Base-by-base conservation (phyloP, 2,797 vertebrate species). In the Morelia viridis region DNA sequence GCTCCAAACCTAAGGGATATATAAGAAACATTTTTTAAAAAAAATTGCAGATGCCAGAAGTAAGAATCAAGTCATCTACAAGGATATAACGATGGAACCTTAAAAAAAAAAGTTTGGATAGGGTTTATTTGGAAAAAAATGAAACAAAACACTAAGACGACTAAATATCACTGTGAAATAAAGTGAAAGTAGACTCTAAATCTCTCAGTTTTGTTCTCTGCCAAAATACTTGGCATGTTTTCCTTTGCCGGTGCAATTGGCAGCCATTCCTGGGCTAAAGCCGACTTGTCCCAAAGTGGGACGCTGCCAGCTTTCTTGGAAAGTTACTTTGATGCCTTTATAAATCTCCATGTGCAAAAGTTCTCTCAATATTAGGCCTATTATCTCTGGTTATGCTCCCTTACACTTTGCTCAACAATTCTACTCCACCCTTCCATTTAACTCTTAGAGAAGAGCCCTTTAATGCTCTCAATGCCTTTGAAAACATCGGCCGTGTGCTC, bases 241-340 rank as follows among this genome's bases (percentile, higher is more conserved):
- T 62, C 68, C 68, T 64, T 41, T 83, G 58, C 31, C 50, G 41
- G 62, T 87, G 58, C 46, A 28, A 10, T 76, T 90, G 89, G 92
- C 89, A 90, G 89, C 60, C 11, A 4, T 58, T 90, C 85, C 85
- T 84, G 31, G 46, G 31, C 92, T 57, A 68, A 46, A 65, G 68
- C 60, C 89, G 68, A 83, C 83, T 83, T 90, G 68, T 83, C 92
- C 89, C 61, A 57, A 83, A 90, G 50, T 90, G 92, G 60, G 85
- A 90, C 76, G 41, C 24, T 84, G 92, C 89, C 89, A 90, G 31
- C 50, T 92, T 92, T 83, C 68, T 90, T 90, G 60, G 71, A 35
- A 88, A 92, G 90, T 61, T 84, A 57, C 85, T 92, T 46, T 83
- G 89, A 62, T 84, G 85, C 68, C 60, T 86, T 90, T 90, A 90